Base-by-base conservation (phyloP, 2,888 invertebrate genomes). In the Macrophya annulata region DNA sequence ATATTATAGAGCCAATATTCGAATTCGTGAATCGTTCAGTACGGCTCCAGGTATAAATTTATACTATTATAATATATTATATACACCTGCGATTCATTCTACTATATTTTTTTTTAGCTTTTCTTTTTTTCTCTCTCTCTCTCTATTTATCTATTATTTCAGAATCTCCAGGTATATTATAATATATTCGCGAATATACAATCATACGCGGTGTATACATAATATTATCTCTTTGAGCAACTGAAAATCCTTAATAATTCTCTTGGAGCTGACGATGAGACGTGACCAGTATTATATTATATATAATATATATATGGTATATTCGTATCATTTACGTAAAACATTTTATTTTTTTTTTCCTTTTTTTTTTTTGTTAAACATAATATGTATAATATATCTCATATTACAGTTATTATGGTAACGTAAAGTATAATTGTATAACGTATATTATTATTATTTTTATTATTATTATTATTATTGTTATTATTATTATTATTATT, bases 171-270 rank as follows among this genome's bases (percentile, higher is more conserved):
- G 25, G 21, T 62, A 62, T 62, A 62, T 21, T 62, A 25, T 25
- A 62, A 31, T 31, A 31, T 31, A 31, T 31, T 62, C 25, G 62
- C 25, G 25, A 62, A 62, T 62, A 65, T 12, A 68, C 37, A 68
- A 25, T 10, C 12, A 68, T 37, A 37, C 31, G 17, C 15, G 5
- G 12, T 68, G 37, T 68, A 68, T 17, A 37, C 10, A 45, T 74
- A 45, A 74, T 74, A 74, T n/a, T 40, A 40, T 74, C 43, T 43
- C n/a, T 45, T 74, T 45, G 71, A 71, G 71, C 71, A 71, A 71
- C 71, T 71, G 71, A 71, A 71, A 71, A 71, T 71, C n/a, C 71
- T 71, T 40, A 71, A 62, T 62, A 62, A 62, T 62, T 62, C 25
- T 62, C 25, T 62, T 12, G 25, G 62, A 62, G 62, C 62, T 62